Evolutionary conservation across 2,797 vertebrate genomes (phyloP), one percentile per base, ranked within the genome.

Genomic region (Numenius phaeopus): DNA sequence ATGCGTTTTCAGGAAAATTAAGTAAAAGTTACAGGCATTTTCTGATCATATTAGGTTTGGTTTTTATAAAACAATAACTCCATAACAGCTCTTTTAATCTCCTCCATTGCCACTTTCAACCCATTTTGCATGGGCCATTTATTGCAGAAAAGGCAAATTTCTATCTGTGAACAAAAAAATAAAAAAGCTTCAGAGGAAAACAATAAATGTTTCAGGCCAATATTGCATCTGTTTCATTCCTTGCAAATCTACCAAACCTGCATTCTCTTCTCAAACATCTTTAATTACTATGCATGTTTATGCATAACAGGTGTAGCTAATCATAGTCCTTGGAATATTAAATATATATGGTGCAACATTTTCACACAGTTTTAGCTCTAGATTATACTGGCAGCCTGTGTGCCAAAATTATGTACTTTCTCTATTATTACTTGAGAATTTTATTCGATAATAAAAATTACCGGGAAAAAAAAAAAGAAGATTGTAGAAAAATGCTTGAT

Each of bases 61-160:
- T 0, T 77, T 94, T 87, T 83, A 91, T 83, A 91, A 96, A 96
- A 86, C 52, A 81, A 77, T 85, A 95, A 86, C 42, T 88, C 87
- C 22, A 23, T 64, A 94, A 85, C 42, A 76, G 70, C 24, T 93
- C 42, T 87, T 91, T 92, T 81, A 87, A 83, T 94, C 46, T 66
- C 42, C 26, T 71, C 34, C 80, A 50, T 39, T 93, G 72, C 16
- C 54, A 85, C 22, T 83, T 94, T 59, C 47, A 89, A 64, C 47
- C 9, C 47, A 87, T 92, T 91, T 92, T 90, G 26, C 87, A 96
- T 73, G 90, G 82, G 67, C 27, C 84, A 89, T 95, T 94, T 95
- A 75, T 85, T 94, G 67, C n/a, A 80, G 76, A 85, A 92, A 84
- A 72, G 76, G 15, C 5, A 87, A 85, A 87, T 89, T 87, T 94